Conservation (phyloP, 1,140 invertebrate genomes). For the Drosophila tsacasi region DNA sequence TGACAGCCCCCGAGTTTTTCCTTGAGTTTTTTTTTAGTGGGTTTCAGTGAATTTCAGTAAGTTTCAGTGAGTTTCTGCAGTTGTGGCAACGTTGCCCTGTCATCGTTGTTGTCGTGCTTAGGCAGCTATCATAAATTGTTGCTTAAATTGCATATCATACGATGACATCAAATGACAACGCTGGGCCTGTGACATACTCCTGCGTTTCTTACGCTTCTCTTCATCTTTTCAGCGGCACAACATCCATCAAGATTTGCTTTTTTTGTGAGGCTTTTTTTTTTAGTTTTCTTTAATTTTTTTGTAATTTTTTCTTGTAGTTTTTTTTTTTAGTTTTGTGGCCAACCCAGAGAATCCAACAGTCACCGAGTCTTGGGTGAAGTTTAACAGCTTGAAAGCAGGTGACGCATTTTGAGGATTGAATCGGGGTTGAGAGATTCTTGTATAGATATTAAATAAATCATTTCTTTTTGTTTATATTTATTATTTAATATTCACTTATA, state of each 20-base stretch:
- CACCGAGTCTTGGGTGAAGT: slow-evolving; percentile 19
- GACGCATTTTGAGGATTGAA: slow-evolving; percentile 26
- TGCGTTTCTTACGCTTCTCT: neutral
- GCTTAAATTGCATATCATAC: slow-evolving; percentile 73
- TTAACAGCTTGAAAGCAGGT: slow-evolving; percentile 23
- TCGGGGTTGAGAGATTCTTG: neutral
- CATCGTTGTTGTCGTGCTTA: slow-evolving; percentile 54
- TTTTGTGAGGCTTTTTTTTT: neutral
- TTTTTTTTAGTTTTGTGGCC: slow-evolving; percentile 12
- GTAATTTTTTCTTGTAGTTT: neutral
- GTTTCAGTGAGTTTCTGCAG: slow-evolving; percentile 29
- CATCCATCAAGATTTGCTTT: slow-evolving; percentile 44
- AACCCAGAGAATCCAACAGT: slow-evolving; percentile 30
- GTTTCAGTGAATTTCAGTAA: slow-evolving; percentile 18
- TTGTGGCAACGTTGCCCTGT: slow-evolving; percentile 26
- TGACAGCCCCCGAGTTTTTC: slow-evolving; percentile 13
- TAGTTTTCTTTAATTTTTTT: neutral
- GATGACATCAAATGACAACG: slow-evolving; percentile 58
- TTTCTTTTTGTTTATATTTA: neutral
- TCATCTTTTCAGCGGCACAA: neutral
- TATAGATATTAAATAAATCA: neutral
- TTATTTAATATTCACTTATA: too few species aligned
- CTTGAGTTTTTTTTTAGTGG: slow-evolving; percentile 11
- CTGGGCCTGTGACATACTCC: slow-evolving; percentile 18
- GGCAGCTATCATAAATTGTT: slow-evolving; percentile 73